phyloP scores from a whole-genome alignment of 1,140 invertebrate genomes.

The Solen grandis region DNA sequence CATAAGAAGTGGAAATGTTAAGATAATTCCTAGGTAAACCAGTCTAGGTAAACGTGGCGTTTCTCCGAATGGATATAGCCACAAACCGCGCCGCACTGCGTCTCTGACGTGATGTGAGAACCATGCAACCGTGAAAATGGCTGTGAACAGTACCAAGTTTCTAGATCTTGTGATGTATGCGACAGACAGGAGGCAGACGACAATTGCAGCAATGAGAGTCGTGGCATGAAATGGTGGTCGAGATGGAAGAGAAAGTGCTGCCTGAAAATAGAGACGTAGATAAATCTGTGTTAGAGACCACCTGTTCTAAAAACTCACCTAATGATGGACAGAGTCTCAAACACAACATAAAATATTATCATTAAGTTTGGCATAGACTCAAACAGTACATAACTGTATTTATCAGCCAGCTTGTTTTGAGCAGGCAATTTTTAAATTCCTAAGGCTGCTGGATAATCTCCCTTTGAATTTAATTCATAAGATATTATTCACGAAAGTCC shows the following conservation, averaged over 20 bases:
- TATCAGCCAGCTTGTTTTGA: not conserved
- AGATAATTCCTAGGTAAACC: slow-evolving; percentile 56
- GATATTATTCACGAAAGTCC: too few relatives aligned
- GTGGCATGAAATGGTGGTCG: slow-evolving; percentile 76
- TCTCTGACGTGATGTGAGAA: slow-evolving; percentile 77
- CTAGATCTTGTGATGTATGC: slow-evolving; percentile 2
- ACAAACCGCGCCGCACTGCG: slow-evolving; percentile 71
- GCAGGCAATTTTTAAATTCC: too few relatives aligned
- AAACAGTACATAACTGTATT: not conserved
- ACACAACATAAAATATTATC: not conserved
- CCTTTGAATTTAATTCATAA: too few relatives aligned
- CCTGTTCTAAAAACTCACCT: not conserved
- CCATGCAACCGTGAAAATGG: slow-evolving; percentile 67
- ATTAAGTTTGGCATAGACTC: not conserved
- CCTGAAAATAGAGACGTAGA: slow-evolving; percentile 60
- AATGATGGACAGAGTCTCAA: not conserved
- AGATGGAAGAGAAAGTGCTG: slow-evolving; percentile 63
- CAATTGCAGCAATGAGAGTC: slow-evolving; percentile 58
- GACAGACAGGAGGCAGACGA: slow-evolving; percentile 44
- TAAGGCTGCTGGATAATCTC: too few relatives aligned
- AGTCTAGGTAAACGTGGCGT: slow-evolving; percentile 66
- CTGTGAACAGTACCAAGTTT: slow-evolving; percentile 8
- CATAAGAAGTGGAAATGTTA: slow-evolving; percentile 36
- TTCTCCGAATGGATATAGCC: slow-evolving; percentile 71
- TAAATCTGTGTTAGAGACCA: not conserved